These are phyloP conservation scores for Anaspis maculata DNA, from an alignment of 2,888 invertebrate species.

Conservation along the genomic window DNA sequence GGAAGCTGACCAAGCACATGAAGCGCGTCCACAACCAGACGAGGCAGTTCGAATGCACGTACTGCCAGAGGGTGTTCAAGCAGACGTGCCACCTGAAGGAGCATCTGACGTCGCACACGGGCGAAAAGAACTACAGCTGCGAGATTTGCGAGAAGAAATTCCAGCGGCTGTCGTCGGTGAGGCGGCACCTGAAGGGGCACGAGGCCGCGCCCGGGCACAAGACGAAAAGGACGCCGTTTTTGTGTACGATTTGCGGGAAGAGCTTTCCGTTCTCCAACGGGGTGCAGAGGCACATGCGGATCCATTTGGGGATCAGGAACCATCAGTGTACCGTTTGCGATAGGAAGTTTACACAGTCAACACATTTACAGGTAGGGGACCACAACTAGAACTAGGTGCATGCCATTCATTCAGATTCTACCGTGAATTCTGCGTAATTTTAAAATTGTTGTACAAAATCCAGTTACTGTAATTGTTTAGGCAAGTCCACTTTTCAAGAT, in stretches of 20 bases:
- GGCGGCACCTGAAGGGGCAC: conserved; percentile 29
- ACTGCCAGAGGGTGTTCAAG: conserved; percentile 28
- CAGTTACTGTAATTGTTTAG: too few species aligned
- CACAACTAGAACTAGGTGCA: too few species aligned
- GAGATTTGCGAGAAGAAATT: conserved; percentile 31
- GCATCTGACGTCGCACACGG: conserved; percentile 31
- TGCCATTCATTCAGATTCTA: too few species aligned
- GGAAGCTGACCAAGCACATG: conserved; percentile 26
- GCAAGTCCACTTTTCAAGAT: too few species aligned
- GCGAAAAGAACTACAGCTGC: conserved; percentile 30
- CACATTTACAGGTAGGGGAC: conserved; percentile 40
- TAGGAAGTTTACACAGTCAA: conserved; percentile 38
- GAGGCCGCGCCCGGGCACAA: conserved; percentile 30
- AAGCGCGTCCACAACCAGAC: conserved; percentile 21
- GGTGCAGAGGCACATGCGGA: conserved; percentile 35
- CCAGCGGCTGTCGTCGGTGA: conserved; percentile 28
- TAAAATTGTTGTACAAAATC: too few species aligned
- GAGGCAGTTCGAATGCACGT: conserved; percentile 16
- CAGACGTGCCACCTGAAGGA: conserved; percentile 29
- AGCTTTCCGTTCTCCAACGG: conserved; percentile 35
- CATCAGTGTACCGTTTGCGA: conserved; percentile 38
- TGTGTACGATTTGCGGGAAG: conserved; percentile 37
- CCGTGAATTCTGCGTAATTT: too few species aligned
- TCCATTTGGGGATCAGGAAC: conserved; percentile 36
- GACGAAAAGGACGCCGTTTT: conserved; percentile 32